A percentile compares a stretch with the other conserved stretches of the same genome.
phyloP scores from a whole-genome alignment of 1,140 invertebrate species.

The Musca domestica region DNA sequence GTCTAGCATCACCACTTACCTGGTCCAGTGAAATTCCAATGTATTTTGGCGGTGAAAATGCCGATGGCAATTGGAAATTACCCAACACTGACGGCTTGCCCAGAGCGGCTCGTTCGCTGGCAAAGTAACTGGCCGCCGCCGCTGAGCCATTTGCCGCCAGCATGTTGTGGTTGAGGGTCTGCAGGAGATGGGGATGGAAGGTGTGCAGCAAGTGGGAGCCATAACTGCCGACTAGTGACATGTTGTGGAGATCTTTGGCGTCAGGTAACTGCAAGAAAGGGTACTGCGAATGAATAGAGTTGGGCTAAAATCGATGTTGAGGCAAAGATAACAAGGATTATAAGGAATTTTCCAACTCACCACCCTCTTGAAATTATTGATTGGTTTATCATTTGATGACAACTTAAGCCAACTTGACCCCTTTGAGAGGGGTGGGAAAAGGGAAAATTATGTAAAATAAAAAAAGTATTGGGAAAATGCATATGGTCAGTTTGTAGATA shows the following conservation, averaged over 20 bases:
- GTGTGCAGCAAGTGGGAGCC: conserved; percentile 47
- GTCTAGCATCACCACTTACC: conserved; percentile 45
- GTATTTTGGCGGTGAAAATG: conserved; percentile 53
- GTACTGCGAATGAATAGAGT: not conserved
- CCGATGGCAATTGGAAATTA: conserved; percentile 52
- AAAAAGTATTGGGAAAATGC: no score
- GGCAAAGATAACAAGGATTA: no score
- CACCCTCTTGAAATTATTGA: no score
- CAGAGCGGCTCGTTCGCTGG: conserved; percentile 45
- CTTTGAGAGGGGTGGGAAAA: no score
- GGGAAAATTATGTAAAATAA: no score
- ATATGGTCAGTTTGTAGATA: no score
- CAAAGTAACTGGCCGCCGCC: conserved; percentile 47
- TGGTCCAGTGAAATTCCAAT: conserved; percentile 53
- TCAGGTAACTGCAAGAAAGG: conserved; percentile 48
- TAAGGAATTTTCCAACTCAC: no score
- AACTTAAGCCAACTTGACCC: not conserved
- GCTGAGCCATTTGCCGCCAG: conserved; percentile 47
- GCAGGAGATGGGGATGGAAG: conserved; percentile 53
- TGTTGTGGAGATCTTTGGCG: conserved; percentile 55
- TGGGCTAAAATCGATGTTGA: no score
- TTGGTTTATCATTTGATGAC: not conserved
- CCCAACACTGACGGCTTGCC: conserved; percentile 51
- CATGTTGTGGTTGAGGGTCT: conserved; percentile 50
- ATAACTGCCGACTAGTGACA: conserved; percentile 54